Evolutionary conservation across 2,797 vertebrate species (phyloP).

Genomic region (Orestias chungarensis): DNA sequence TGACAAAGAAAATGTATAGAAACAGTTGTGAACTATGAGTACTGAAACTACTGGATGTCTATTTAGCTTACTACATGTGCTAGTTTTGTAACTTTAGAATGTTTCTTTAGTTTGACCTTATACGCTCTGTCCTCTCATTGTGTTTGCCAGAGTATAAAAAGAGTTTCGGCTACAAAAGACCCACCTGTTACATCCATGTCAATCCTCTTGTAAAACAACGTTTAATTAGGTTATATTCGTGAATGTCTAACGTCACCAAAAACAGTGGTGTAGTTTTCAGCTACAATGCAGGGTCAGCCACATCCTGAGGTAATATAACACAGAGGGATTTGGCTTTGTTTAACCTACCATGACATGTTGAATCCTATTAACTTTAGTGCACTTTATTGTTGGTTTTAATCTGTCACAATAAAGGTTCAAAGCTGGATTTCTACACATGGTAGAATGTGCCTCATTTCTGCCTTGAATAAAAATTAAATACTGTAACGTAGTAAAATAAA

Average conservation of each 20-base stretch:
- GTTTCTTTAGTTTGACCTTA: neutral
- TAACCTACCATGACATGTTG: slow-evolving; percentile 1
- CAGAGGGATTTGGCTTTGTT: slow-evolving; percentile 4
- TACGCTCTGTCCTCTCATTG: neutral
- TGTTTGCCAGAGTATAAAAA: neutral
- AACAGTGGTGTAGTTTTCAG: slow-evolving; percentile 1
- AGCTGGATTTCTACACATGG: neutral
- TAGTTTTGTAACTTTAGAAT: neutral
- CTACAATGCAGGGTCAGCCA: neutral
- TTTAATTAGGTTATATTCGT: slow-evolving; percentile 4
- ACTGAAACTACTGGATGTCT: neutral
- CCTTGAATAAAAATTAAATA: neutral
- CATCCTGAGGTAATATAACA: slow-evolving; percentile 9
- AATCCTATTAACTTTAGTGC: slow-evolving; percentile 1
- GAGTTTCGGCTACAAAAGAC: neutral
- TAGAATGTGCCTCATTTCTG: neutral
- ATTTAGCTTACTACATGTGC: neutral
- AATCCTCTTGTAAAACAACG: neutral
- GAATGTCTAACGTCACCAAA: slow-evolving; percentile 8
- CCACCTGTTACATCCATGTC: slow-evolving; percentile 2
- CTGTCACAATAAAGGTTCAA: slow-evolving; percentile 9
- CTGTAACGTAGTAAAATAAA: neutral
- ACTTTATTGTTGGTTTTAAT: slow-evolving; percentile 6
- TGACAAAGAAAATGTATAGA: neutral
- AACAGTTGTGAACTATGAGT: neutral